Evolutionary conservation across 2,113 vertebrate species (phyloP), one percentile per base, ranked within the genome.

Genomic region (Riparia riparia): DNA sequence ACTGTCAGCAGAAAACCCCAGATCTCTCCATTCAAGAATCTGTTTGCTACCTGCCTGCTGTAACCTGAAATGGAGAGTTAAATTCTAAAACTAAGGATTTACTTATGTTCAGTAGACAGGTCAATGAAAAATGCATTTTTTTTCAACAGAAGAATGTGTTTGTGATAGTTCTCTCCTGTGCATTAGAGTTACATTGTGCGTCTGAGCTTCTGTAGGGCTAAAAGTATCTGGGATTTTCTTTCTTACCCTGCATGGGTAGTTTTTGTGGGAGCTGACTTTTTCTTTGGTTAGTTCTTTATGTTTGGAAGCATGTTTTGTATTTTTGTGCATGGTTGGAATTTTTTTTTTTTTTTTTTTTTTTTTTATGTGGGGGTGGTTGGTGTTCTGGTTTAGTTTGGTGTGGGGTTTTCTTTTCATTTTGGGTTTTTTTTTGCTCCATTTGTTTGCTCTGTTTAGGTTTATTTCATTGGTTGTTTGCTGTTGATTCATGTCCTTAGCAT

Each of bases 311-410:
- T 6, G 6, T 18, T 25, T 18, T 6, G 6, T 18, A 21, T 18
- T 20, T 41, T 10, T 54, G 6, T 31, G 5, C 15, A 3, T 45
- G 29, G 8, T 14, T 76, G 12, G 18, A 39, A 4, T 1, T 1
- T 22, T 72, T 34, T 37, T 37, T 37, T 37, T 37, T 37, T 37
- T 37, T 37, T 37, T 21, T 8, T 42, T 58, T 44, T 51, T 56
- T 14, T 16, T 24, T 10, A 8, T 15, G 11, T 16, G 4, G 17
- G 14, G 1, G 9, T 20, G 15, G 3, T 63, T n/a, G 10, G 1
- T 74, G 12, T 54, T 82, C 19, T 60, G 32, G 22, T 74, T 66
- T 45, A 39, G 8, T n/a, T 66, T 24, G 47, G 5, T 0, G 0
- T 82, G 61, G 26, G 14, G 4, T 68, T 82, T 47, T 53, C 2